Evolutionary conservation across 2,797 vertebrate species (phyloP).

Genomic region (Macropus fuliginosus): DNA sequence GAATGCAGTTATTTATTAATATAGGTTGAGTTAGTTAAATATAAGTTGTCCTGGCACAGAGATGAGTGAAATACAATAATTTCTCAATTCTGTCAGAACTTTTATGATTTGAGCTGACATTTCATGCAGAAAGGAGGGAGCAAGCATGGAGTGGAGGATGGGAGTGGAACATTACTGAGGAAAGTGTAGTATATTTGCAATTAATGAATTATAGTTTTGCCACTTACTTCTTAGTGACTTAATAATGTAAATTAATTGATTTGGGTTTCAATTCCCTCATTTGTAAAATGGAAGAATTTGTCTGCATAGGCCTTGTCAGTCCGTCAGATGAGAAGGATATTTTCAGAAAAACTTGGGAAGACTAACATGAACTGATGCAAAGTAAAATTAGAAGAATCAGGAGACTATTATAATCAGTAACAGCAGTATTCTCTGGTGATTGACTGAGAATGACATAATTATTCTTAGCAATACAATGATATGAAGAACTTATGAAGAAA

Average conservation of each 20-base stretch:
- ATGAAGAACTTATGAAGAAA: background rate
- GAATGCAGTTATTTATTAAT: constrained; percentile 54
- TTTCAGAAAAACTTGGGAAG: background rate
- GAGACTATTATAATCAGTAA: background rate
- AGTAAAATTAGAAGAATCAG: background rate
- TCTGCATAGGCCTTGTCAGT: background rate
- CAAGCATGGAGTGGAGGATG: background rate
- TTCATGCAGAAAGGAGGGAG: background rate
- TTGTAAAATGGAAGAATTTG: background rate
- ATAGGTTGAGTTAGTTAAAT: constrained; percentile 36
- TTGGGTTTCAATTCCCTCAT: background rate
- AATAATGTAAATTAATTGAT: background rate
- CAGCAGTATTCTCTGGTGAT: background rate
- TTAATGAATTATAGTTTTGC: background rate
- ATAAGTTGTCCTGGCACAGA: constrained; percentile 24
- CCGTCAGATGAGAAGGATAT: background rate
- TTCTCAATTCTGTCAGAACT: background rate
- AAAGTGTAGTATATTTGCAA: background rate
- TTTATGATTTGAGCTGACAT: background rate
- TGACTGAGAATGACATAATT: background rate
- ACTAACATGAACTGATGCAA: background rate
- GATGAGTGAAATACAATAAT: background rate
- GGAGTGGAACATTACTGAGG: background rate
- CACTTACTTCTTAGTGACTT: background rate
- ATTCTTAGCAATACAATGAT: background rate